Evolutionary conservation across 2,888 invertebrate genomes (phyloP).

Genomic region (Drosophila birchii): DNA sequence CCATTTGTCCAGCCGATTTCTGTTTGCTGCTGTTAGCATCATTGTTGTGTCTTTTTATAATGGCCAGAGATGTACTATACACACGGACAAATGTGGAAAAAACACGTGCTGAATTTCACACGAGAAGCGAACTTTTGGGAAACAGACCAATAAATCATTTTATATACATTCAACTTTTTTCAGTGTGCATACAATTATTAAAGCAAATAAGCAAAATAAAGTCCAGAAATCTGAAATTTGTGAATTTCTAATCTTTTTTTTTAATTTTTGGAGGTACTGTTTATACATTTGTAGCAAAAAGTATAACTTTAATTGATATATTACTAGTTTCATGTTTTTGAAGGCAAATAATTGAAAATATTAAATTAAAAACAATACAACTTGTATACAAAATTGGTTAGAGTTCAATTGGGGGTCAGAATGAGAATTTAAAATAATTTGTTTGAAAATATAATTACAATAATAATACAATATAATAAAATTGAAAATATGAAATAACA

Average conservation of each 20-base stretch:
- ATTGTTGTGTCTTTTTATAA: conserved; percentile 61
- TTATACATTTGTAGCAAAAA: no score
- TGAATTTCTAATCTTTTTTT: neutral
- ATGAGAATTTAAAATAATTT: no score
- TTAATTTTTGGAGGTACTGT: neutral
- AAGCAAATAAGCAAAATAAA: neutral
- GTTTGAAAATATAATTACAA: no score
- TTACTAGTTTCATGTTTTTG: no score
- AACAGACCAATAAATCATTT: conserved; percentile 6
- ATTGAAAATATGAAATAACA: no score
- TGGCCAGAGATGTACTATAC: neutral
- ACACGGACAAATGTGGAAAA: conserved; percentile 21
- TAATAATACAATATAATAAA: neutral
- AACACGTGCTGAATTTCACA: conserved; percentile 61
- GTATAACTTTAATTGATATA: neutral
- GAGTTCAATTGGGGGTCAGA: no score
- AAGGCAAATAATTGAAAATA: no score
- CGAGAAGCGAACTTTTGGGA: conserved; percentile 17
- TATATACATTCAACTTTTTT: conserved; percentile 4
- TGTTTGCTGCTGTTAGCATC: conserved; percentile 60
- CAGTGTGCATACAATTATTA: conserved; percentile 8
- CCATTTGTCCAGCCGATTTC: conserved; percentile 37
- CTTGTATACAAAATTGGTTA: no score
- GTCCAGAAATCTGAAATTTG: neutral
- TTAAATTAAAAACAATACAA: no score